These are phyloP conservation scores for Narcine bancroftii DNA, from an alignment of 2,113 vertebrate species.

Conservation along the genomic window DNA sequence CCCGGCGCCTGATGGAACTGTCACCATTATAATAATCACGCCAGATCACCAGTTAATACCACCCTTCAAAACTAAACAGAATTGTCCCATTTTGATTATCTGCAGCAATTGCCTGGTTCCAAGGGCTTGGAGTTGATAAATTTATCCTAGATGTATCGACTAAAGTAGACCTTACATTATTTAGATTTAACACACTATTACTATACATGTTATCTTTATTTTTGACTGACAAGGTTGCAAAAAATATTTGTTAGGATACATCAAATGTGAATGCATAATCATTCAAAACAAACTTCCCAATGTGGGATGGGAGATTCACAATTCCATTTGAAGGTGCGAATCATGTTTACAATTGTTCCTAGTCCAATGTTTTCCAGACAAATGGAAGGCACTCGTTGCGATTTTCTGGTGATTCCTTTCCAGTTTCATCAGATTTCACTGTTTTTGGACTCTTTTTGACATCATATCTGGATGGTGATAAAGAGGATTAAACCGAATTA, in stretches of 20 bases:
- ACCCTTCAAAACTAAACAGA: background rate
- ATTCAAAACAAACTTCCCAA: background rate
- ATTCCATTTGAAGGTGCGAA: background rate
- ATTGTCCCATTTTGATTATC: background rate
- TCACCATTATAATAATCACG: background rate
- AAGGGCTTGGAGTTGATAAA: background rate
- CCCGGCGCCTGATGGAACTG: background rate
- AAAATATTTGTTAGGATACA: background rate
- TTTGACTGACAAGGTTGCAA: background rate
- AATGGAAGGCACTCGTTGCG: background rate
- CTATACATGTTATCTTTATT: background rate
- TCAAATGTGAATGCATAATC: background rate
- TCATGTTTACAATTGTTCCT: background rate
- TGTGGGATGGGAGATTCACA: background rate
- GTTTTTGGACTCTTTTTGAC: background rate
- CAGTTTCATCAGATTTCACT: background rate
- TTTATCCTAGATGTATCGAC: background rate
- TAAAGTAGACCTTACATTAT: background rate
- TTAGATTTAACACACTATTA: background rate
- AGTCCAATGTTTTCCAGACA: background rate
- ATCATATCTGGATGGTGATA: background rate
- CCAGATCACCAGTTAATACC: background rate
- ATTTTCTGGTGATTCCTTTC: background rate
- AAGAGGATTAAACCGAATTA: conserved; percentile 26
- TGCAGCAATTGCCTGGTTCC: background rate